Percentiles rank a stretch among this genome's conserved stretches.
Evolutionary conservation across 2,888 invertebrate genomes (phyloP).

Genomic region (Dysmachus trigonus): DNA sequence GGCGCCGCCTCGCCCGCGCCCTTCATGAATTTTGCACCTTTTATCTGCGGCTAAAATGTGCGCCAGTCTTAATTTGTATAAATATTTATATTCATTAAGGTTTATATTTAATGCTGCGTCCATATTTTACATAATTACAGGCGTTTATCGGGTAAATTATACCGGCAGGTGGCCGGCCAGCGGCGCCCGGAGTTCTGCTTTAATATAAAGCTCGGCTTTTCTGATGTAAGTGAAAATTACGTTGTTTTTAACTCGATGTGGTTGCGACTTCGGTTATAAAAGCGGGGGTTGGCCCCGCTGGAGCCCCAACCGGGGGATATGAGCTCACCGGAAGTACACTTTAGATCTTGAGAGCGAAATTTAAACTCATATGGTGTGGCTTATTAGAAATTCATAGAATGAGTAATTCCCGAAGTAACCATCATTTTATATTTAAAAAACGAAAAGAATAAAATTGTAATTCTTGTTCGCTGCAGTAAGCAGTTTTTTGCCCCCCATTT

Average conservation of each 20-base stretch:
- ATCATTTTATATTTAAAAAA: not conserved
- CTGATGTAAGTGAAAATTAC: not conserved
- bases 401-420: not conserved
- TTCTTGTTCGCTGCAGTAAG: not conserved
- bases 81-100: conserved; percentile 22
- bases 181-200: not conserved
- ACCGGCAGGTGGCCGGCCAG: not conserved
- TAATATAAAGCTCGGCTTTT: not conserved
- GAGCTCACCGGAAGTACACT: not conserved
- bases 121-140: conserved; percentile 13
- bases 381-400: not conserved
- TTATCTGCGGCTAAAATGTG: not conserved
- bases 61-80: conserved; percentile 16
- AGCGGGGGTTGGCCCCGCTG: not conserved
- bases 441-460: not conserved
- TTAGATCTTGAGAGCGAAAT: not conserved
- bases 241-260: not conserved
- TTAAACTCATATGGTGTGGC: not conserved
- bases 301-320: not conserved
- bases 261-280: not conserved
- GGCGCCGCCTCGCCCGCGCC: not conserved
- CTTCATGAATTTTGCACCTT: conserved; percentile 8
- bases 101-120: not conserved
- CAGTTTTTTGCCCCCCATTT: not conserved
- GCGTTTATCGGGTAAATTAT: not conserved